phyloP scores from a whole-genome alignment of 1,140 invertebrate species.

The Drosophila aff. region DNA sequence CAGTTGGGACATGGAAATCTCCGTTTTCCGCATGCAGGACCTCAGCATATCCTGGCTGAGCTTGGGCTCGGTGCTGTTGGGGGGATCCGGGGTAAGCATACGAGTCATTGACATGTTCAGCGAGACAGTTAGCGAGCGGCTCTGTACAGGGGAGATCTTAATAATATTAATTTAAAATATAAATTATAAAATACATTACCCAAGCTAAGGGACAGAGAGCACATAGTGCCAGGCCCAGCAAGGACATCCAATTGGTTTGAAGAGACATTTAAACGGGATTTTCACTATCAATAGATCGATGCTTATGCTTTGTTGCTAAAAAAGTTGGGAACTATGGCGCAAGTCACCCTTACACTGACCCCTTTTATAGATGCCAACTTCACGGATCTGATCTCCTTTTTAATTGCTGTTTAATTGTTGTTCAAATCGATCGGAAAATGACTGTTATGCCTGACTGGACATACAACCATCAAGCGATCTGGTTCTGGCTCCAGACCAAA shows the following conservation, averaged over 20 bases:
- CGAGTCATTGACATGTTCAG: conserved; percentile 73
- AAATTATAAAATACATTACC: conserved; percentile 31
- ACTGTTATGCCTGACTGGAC: conserved; percentile 41
- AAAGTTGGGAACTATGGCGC: conserved; percentile 15
- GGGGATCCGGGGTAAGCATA: conserved; percentile 39
- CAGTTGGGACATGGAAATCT: conserved; percentile 72
- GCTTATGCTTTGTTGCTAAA: background rate
- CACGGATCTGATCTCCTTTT: background rate
- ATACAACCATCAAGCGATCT: background rate
- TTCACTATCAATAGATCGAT: background rate
- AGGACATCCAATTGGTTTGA: conserved; percentile 21
- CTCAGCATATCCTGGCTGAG: conserved; percentile 64
- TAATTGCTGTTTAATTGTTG: conserved; percentile 57
- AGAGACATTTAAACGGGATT: conserved; percentile 36
- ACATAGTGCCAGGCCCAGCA: conserved; percentile 46
- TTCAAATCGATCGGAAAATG: conserved; percentile 28
- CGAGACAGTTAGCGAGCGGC: conserved; percentile 85
- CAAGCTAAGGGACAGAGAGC: conserved; percentile 36
- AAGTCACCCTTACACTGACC: background rate
- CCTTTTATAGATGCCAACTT: conserved; percentile 55
- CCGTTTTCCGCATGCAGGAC: conserved; percentile 67
- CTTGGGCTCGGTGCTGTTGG: conserved; percentile 13
- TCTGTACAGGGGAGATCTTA: conserved; percentile 4
- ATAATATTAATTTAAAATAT: background rate
- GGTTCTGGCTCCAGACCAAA: conserved; percentile 1